Conservation (phyloP, 2,888 invertebrate genomes). For the Brachycybe producta region DNA sequence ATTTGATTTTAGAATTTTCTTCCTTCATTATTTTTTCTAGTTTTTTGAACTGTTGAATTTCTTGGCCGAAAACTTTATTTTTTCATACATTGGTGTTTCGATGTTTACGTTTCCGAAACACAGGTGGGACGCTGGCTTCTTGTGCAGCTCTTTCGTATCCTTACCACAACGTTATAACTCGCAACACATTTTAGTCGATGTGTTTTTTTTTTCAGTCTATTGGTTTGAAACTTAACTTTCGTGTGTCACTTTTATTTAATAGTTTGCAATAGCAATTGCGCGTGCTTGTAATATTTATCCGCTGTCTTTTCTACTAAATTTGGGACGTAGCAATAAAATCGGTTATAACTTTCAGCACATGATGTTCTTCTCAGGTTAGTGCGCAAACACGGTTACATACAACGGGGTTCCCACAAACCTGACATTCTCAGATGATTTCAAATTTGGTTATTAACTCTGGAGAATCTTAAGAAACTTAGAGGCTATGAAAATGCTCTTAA, state of each 20-base stretch:
- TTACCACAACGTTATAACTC: constrained; percentile 35
- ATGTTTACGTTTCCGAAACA: constrained; percentile 97
- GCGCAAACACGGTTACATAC: too few species aligned
- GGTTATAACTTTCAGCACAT: constrained; percentile 91
- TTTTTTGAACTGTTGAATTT: constrained; percentile 89
- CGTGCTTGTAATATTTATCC: constrained; percentile 94
- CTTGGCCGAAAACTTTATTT: constrained; percentile 94
- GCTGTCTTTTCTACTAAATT: constrained; percentile 77
- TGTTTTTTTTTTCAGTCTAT: not conserved
- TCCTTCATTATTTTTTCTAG: constrained; percentile 25
- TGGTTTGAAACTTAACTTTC: not conserved
- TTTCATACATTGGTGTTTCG: constrained; percentile 95
- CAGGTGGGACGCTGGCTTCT: constrained; percentile 83
- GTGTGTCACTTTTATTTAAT: constrained; percentile 25
- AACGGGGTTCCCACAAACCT: too few species aligned
- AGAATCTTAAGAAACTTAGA: too few species aligned
- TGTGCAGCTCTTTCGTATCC: constrained; percentile 87
- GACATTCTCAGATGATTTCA: too few species aligned
- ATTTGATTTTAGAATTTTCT: not conserved
- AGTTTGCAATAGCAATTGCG: constrained; percentile 81
- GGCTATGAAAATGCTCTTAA: too few species aligned
- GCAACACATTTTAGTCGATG: not conserved
- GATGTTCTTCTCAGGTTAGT: constrained; percentile 82
- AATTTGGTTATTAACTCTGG: too few species aligned
- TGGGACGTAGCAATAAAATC: constrained; percentile 83